Conservation (phyloP, 2,797 vertebrate species). For the Myotis daubentonii region DNA sequence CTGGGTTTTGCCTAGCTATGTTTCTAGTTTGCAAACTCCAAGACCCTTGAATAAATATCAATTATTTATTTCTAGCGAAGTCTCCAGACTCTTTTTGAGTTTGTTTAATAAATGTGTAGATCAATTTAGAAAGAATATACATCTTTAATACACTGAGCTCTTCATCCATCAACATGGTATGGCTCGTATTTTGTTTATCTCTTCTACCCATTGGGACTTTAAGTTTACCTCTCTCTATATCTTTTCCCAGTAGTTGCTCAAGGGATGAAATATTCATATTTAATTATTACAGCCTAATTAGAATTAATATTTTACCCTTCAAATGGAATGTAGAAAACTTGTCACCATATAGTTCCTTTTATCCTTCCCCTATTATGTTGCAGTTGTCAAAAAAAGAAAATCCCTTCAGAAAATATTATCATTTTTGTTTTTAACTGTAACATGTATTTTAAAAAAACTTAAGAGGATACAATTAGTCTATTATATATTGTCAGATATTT, state of each 20-base stretch:
- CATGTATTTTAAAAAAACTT: background rate
- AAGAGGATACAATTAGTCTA: background rate
- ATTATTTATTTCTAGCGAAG: background rate
- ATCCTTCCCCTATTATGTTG: background rate
- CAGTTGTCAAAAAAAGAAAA: background rate
- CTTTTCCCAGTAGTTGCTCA: background rate
- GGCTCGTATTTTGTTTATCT: background rate
- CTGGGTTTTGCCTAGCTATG: background rate
- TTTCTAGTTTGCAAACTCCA: background rate
- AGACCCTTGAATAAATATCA: background rate
- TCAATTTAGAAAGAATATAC: background rate
- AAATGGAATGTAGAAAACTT: background rate
- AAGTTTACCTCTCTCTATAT: background rate
- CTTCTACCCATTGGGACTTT: background rate
- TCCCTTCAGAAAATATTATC: background rate
- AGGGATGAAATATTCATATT: background rate
- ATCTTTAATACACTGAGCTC: background rate
- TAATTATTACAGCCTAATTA: background rate
- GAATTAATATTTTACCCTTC: slow-evolving; percentile 34
- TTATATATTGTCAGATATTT: background rate
- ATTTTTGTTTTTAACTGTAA: background rate
- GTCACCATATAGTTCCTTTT: background rate
- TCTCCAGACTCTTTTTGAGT: background rate
- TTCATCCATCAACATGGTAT: background rate
- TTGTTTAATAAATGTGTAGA: background rate